These are phyloP conservation scores for Salarias fasciatus DNA, from an alignment of 2,797 vertebrate genomes.

Conservation along the genomic window DNA sequence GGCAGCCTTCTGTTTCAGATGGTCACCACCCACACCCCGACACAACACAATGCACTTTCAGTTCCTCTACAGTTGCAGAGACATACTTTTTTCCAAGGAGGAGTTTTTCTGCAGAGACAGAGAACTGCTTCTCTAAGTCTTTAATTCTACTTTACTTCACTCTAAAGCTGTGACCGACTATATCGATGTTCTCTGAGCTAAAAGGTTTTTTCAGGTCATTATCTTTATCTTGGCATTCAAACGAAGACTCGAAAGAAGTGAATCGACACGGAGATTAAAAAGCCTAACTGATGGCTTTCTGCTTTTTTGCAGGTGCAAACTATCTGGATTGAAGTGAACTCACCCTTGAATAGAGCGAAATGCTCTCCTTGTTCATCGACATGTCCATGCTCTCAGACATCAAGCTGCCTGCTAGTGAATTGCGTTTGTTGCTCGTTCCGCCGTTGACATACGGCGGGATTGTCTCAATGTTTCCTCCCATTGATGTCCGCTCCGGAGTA, in stretches of 20 bases:
- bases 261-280: background rate
- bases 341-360: slow-evolving; percentile 88
- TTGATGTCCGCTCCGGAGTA: slow-evolving; percentile 21
- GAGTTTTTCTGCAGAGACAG: slow-evolving; percentile 44
- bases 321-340: slow-evolving; percentile 29
- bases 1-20: slow-evolving; percentile 58
- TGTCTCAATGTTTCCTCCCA: slow-evolving; percentile 48
- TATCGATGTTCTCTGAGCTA: background rate
- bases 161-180: slow-evolving; percentile 1
- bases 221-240: background rate
- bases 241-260: background rate
- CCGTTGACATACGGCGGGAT: slow-evolving; percentile 41
- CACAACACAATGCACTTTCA: slow-evolving; percentile 70
- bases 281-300: too few relatives aligned
- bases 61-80: slow-evolving; percentile 55
- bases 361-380: slow-evolving; percentile 83
- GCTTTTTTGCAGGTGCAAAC: background rate
- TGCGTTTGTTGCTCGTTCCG: slow-evolving; percentile 77
- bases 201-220: too few relatives aligned
- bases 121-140: background rate
- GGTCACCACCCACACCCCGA: slow-evolving; percentile 62
- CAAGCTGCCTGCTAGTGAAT: slow-evolving; percentile 85
- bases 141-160: background rate
- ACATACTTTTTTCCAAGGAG: slow-evolving; percentile 70
- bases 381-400: slow-evolving; percentile 89